These are phyloP conservation scores for Siderastrea siderea DNA, from an alignment of 92 coral and sea anemone species.

Conservation along the genomic window DNA sequence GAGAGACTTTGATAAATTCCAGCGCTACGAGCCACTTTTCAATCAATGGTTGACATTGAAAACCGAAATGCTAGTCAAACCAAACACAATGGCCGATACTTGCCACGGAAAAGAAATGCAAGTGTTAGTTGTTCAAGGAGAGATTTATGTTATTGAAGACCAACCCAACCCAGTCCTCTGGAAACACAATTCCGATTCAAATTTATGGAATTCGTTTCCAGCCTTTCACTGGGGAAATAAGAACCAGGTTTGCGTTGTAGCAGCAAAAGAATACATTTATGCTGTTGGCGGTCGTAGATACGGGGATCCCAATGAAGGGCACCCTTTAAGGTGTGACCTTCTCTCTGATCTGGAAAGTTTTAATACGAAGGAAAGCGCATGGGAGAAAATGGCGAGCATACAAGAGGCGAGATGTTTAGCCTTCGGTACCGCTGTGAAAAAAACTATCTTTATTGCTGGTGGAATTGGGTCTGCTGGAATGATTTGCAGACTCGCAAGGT, in stretches of 20 bases:
- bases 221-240: background rate
- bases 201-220: background rate
- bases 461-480: background rate
- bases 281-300: background rate
- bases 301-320: background rate
- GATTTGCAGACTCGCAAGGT: background rate
- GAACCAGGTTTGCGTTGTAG: conserved; percentile 13
- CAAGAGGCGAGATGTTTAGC: background rate
- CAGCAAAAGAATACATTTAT: background rate
- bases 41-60: background rate
- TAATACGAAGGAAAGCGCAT: background rate
- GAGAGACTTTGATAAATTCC: background rate
- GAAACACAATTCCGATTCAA: conserved; percentile 1
- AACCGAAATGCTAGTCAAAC: background rate
- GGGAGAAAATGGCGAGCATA: conserved; percentile 4
- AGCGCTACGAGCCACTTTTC: background rate
- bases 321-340: background rate
- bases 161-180: too few species aligned
- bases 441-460: background rate
- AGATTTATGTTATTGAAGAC: background rate
- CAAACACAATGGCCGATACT: background rate
- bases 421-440: background rate
- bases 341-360: conserved; percentile 6
- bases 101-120: background rate
- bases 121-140: background rate